phyloP scores from a whole-genome alignment of 92 coral and sea anemone species.

The Ricordea florida region DNA sequence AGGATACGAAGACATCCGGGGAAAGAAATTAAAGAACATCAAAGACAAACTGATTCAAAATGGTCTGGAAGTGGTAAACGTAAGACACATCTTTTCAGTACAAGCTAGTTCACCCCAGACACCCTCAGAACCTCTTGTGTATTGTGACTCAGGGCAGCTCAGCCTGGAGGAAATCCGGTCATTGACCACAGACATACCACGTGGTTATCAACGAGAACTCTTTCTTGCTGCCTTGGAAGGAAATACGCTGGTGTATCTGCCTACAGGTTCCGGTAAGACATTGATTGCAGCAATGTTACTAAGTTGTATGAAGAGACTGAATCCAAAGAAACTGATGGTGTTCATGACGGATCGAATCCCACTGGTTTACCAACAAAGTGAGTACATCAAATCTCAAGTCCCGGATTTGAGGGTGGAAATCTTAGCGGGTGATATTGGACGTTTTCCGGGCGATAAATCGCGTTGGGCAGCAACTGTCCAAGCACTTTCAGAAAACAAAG shows the following conservation, averaged over 20 bases:
- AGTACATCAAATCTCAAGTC: slow-evolving; percentile 75
- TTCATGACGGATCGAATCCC: slow-evolving; percentile 86
- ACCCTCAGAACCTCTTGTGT: slow-evolving; percentile 33
- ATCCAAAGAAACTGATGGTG: slow-evolving; percentile 87
- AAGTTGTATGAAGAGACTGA: slow-evolving; percentile 89
- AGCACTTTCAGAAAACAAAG: slow-evolving; percentile 58
- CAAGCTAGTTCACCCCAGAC: background rate
- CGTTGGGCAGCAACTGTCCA: slow-evolving; percentile 56
- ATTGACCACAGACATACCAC: slow-evolving; percentile 74
- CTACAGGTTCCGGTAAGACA: slow-evolving; percentile 98
- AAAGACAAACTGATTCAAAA: slow-evolving; percentile 35
- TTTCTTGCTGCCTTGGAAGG: slow-evolving; percentile 74
- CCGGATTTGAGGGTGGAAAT: slow-evolving; percentile 70
- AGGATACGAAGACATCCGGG: slow-evolving; percentile 50
- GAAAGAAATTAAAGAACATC: slow-evolving; percentile 62
- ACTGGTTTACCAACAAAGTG: slow-evolving; percentile 88
- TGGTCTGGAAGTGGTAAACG: slow-evolving; percentile 75
- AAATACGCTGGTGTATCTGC: slow-evolving; percentile 85
- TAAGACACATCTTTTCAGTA: slow-evolving; percentile 1
- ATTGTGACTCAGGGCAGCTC: slow-evolving; percentile 68
- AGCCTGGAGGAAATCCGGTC: slow-evolving; percentile 32
- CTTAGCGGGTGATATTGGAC: slow-evolving; percentile 75
- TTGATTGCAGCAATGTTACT: slow-evolving; percentile 90
- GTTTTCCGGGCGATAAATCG: slow-evolving; percentile 53
- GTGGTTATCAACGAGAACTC: slow-evolving; percentile 81